Evolutionary conservation across 2,888 invertebrate genomes (phyloP).

Genomic region (Scrobipalpa atriplicella): DNA sequence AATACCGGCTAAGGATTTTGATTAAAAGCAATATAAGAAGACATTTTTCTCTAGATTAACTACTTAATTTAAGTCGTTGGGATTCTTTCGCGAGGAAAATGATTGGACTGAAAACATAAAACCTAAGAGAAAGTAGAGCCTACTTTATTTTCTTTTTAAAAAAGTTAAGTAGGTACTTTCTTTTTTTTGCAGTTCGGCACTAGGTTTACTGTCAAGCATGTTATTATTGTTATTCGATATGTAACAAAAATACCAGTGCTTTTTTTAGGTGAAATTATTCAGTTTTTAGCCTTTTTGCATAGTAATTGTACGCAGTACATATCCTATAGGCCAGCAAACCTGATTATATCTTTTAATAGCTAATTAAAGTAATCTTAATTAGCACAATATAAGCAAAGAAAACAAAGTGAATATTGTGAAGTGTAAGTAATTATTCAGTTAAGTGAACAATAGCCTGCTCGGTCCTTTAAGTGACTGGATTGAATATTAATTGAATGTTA

Average conservation of each 20-base stretch:
- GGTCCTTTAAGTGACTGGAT: not conserved
- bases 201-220: too few relatives aligned
- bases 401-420: not conserved
- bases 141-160: not conserved
- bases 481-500: slow-evolving; percentile 8
- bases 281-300: too few relatives aligned
- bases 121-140: not conserved
- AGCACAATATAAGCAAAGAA: not conserved
- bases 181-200: too few relatives aligned
- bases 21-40: slow-evolving; percentile 20
- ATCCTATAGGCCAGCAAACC: too few relatives aligned
- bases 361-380: too few relatives aligned
- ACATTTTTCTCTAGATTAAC: slow-evolving; percentile 6
- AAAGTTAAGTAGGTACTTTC: too few relatives aligned
- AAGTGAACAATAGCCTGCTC: not conserved
- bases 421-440: slow-evolving; percentile 8
- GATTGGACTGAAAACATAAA: not conserved
- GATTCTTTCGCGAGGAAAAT: slow-evolving; percentile 15
- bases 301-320: too few relatives aligned
- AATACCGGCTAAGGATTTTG: slow-evolving; percentile 14
- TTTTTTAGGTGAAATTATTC: too few relatives aligned
- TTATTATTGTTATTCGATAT: too few relatives aligned
- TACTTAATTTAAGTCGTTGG: slow-evolving; percentile 15
- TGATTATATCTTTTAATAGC: too few relatives aligned
- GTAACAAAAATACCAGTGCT: too few relatives aligned